phyloP scores from a whole-genome alignment of 2,113 vertebrate genomes.

The Morone saxatilis region DNA sequence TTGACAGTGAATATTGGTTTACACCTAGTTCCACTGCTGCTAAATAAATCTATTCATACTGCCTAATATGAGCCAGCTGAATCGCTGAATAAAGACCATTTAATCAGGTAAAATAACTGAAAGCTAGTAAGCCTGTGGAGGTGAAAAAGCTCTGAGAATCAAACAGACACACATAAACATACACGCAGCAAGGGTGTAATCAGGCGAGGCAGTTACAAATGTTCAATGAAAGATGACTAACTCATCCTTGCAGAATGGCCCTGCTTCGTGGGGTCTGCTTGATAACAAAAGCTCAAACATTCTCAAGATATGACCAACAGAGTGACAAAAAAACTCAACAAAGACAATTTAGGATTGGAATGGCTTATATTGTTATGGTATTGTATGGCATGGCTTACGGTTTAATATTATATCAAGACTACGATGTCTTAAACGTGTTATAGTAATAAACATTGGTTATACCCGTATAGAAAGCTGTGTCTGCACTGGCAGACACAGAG shows the following conservation, averaged over 20 bases:
- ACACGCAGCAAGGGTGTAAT: neutral
- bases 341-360: neutral
- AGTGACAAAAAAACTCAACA: neutral
- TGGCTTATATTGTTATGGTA: neutral
- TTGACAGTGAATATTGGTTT: too few species aligned
- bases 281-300: constrained; percentile 4
- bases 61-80: too few species aligned
- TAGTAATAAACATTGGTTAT: neutral
- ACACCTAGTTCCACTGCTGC: too few species aligned
- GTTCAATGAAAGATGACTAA: constrained; percentile 9
- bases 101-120: too few species aligned
- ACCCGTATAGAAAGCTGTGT: neutral
- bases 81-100: too few species aligned
- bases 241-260: neutral
- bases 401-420: neutral
- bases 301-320: neutral
- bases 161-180: neutral
- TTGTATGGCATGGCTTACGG: neutral
- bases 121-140: constrained; percentile 8
- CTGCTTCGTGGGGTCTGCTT: neutral
- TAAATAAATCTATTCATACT: too few species aligned
- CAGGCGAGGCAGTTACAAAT: neutral
- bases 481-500: neutral
- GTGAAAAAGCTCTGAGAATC: constrained; percentile 8
- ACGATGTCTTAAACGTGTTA: neutral